Base-by-base conservation (phyloP, 2,797 vertebrate species). In the Malurus splendens region DNA sequence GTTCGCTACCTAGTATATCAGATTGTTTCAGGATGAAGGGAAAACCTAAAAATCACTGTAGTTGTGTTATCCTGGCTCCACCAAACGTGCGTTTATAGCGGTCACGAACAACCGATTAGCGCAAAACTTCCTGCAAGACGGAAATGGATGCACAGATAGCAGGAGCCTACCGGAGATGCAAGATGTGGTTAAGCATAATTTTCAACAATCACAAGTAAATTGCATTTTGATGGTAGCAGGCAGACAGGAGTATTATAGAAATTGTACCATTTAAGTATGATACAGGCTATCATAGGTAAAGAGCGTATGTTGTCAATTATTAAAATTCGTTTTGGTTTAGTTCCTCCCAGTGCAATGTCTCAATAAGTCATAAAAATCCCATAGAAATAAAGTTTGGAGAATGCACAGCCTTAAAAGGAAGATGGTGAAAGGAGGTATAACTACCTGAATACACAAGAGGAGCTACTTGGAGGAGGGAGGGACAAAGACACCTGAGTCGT, bases 61-160 rank as follows among this genome's bases (percentile, higher is more conserved):
- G 51, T 66, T 48, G 12, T 27, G 10, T 38, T 73, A 19, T 32
- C 39, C 66, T 10, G 18, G 51, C 55, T 79, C 50, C 41, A 36
- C 28, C 48, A 27, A 75, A 33, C 24, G 12, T 12, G 33, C 36
- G 36, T 65, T 65, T 65, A 20, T 23, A 59, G 82, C 14, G 12
- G 28, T 64, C 48, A 23, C 0, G 42, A 82, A 65, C 65, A 94
- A 45, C 30, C 25, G 65, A 75, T 74, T 36, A 66, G 81, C 54
- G 32, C 55, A 50, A 75, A 93, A 94, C 92, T 90, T 93, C 93
- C 83, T 72, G 33, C 22, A 25, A 73, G 80, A 56, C 7, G 41
- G 92, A 94, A 82, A 89, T 36, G 36, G 83, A 47, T 70, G 62
- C 56, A 23, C 44, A 60, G 42, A 30, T 20, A 38, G 42, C 65